phyloP scores from a whole-genome alignment of 2,797 vertebrate species.

The Coilia nasus region DNA sequence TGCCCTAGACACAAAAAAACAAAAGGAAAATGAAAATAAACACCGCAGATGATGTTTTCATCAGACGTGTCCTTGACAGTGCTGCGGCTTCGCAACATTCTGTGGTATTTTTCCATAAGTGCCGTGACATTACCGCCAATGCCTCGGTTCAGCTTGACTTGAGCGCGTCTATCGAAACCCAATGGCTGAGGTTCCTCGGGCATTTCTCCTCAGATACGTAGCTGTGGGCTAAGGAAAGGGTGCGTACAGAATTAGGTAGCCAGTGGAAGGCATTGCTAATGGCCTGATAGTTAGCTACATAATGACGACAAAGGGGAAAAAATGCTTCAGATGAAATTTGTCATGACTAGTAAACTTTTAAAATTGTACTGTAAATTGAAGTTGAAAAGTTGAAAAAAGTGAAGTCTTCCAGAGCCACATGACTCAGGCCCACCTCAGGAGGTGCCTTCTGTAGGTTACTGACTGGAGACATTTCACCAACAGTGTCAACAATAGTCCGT shows the following conservation, averaged over 20 bases:
- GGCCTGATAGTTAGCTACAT: too few relatives aligned
- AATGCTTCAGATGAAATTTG: background rate
- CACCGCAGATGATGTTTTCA: background rate
- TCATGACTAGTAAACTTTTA: background rate
- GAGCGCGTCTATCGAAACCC: background rate
- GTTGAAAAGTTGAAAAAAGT: too few relatives aligned
- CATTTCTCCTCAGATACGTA: background rate
- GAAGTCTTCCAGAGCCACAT: too few relatives aligned
- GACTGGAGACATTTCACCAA: too few relatives aligned
- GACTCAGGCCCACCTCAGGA: too few relatives aligned
- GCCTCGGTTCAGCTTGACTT: background rate
- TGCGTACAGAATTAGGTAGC: too few relatives aligned
- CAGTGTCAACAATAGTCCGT: too few relatives aligned
- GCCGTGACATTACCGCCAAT: background rate
- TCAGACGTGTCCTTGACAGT: background rate
- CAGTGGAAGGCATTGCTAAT: too few relatives aligned
- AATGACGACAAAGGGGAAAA: too few relatives aligned
- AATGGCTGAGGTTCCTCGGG: background rate
- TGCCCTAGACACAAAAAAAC: background rate
- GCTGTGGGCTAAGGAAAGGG: too few relatives aligned
- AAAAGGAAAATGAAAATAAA: background rate
- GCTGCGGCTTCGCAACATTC: background rate
- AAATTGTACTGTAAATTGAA: too few relatives aligned
- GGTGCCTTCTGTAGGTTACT: too few relatives aligned
- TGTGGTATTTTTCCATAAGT: background rate